Conservation (phyloP, 2,888 invertebrate species). For the Epinotia brunnichana region DNA sequence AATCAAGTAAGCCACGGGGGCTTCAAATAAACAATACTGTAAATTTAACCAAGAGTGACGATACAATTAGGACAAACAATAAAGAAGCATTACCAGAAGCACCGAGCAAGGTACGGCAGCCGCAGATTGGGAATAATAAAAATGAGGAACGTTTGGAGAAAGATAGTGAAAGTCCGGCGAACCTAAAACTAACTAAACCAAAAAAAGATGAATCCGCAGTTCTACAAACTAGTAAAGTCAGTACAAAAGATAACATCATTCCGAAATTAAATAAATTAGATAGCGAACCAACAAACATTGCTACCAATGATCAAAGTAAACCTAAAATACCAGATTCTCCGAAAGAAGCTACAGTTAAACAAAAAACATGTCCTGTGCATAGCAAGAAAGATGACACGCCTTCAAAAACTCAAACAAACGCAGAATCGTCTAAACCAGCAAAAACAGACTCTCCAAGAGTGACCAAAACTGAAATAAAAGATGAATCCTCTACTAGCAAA, state of each 20-base stretch:
- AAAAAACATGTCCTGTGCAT: slow-evolving; percentile 41
- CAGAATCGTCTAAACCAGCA: background rate
- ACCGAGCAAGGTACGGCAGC: background rate
- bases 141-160: background rate
- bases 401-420: background rate
- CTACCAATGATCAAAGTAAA: background rate
- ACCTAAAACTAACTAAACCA: background rate
- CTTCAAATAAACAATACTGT: background rate
- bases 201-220: background rate
- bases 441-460: background rate
- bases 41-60: background rate
- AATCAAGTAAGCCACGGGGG: background rate
- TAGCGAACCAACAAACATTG: background rate
- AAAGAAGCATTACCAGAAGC: slow-evolving; percentile 1
- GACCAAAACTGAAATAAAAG: slow-evolving; percentile 34
- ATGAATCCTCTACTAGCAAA: slow-evolving; percentile 32
- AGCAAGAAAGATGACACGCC: background rate
- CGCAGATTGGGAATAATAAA: background rate
- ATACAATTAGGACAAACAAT: background rate
- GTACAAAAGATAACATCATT: background rate
- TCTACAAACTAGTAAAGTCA: background rate
- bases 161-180: background rate
- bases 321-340: background rate
- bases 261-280: background rate
- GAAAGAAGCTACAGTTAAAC: slow-evolving; percentile 27